Percentiles rank a stretch among this genome's conserved stretches.
phyloP scores from a whole-genome alignment of 2,888 invertebrate species.

The Eupsilia transversa region DNA sequence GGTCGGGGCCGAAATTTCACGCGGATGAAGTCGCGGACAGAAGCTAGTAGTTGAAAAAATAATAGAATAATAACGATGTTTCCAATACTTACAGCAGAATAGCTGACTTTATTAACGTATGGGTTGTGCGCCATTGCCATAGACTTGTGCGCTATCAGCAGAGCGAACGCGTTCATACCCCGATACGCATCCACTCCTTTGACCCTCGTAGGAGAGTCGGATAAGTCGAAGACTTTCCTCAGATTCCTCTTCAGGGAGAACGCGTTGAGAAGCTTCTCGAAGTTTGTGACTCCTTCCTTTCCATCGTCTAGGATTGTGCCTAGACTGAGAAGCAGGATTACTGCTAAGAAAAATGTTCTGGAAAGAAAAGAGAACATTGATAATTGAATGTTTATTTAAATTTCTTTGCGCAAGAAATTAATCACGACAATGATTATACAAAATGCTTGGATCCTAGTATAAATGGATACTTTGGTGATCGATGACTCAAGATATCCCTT shows the following conservation, averaged over 20 bases:
- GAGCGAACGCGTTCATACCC: conserved; percentile 89
- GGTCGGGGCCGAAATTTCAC: too few species aligned
- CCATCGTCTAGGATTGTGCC: conserved; percentile 87
- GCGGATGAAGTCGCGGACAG: too few species aligned
- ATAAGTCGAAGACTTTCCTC: conserved; percentile 83
- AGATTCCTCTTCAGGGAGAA: conserved; percentile 89
- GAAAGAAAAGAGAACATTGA: conserved; percentile 58
- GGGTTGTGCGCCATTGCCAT: conserved; percentile 91
- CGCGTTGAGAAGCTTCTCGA: conserved; percentile 87
- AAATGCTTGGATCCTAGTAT: not conserved
- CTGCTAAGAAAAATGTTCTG: conserved; percentile 87
- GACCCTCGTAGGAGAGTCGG: conserved; percentile 82
- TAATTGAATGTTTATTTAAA: not conserved
- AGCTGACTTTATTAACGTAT: conserved; percentile 89
- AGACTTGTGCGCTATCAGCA: conserved; percentile 90
- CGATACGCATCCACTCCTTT: conserved; percentile 90
- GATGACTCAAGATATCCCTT: not conserved
- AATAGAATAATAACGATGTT: too few species aligned
- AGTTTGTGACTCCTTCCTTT: conserved; percentile 84
- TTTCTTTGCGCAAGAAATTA: not conserved
- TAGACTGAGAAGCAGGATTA: conserved; percentile 81
- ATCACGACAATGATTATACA: not conserved
- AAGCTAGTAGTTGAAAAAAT: too few species aligned
- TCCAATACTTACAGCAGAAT: conserved; percentile 86
- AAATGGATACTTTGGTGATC: not conserved